phyloP scores from a whole-genome alignment of 2,888 invertebrate genomes.

The Machimus rusticus region DNA sequence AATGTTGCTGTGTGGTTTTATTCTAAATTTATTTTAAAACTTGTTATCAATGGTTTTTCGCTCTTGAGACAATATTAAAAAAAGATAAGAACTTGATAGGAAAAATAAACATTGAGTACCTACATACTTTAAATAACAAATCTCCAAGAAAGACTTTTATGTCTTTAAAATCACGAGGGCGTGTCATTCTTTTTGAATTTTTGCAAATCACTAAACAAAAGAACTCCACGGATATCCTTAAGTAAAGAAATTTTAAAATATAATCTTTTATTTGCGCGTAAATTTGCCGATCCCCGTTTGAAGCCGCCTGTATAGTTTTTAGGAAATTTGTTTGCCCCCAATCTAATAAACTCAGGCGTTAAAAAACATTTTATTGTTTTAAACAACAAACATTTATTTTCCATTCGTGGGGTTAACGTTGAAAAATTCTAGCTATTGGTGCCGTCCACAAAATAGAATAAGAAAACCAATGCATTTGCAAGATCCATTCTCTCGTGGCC shows the following conservation, averaged over 20 bases:
- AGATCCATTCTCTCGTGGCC: not conserved
- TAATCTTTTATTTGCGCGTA: not conserved
- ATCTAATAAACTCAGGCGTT: not conserved
- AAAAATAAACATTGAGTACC: not conserved
- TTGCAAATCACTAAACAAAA: not conserved
- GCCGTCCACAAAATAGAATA: not conserved
- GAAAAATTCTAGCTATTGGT: not conserved
- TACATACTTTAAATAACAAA: not conserved
- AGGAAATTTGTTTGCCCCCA: not conserved
- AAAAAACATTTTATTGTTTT: not conserved
- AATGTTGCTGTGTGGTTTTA: not conserved
- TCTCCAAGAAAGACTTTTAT: not conserved
- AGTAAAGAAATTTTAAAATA: not conserved
- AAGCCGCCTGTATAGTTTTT: not conserved
- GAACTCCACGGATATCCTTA: not conserved
- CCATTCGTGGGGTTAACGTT: not conserved
- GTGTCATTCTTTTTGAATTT: not conserved
- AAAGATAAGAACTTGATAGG: not conserved
- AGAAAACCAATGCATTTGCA: not conserved
- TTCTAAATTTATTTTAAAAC: not conserved
- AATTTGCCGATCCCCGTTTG: not conserved
- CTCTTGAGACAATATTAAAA: not conserved
- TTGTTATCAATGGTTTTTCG: not conserved
- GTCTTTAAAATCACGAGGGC: not conserved
- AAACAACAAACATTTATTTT: not conserved